A percentile compares a stretch with the other conserved stretches of the same genome.
These are phyloP conservation scores for Sarcophaga caerulescens DNA, from an alignment of 2,888 invertebrate genomes.

Conservation along the genomic window DNA sequence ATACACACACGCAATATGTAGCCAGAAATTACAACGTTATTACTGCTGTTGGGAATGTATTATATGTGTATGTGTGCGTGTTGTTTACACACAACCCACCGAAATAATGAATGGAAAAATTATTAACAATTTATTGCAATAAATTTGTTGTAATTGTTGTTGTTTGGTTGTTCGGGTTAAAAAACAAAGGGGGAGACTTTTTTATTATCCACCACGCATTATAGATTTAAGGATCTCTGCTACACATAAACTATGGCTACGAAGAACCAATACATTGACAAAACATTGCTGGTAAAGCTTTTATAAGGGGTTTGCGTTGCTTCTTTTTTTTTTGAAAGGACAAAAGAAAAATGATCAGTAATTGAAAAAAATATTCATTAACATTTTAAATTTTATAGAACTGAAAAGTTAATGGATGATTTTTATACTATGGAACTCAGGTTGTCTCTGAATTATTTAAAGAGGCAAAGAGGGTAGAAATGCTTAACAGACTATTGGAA, in stretches of 20 bases:
- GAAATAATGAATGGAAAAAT: not conserved
- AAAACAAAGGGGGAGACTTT: not conserved
- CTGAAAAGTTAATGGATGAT: no score
- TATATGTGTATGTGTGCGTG: not conserved
- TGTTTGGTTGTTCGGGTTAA: not conserved
- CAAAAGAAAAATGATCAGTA: no score
- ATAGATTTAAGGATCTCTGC: not conserved
- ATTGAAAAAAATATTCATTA: no score
- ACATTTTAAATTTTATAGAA: no score
- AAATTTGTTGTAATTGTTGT: conserved; percentile 7
- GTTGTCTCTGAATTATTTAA: no score
- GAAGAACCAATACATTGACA: not conserved
- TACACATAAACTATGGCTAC: not conserved
- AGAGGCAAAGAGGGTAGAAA: no score
- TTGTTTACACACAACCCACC: not conserved
- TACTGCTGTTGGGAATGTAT: conserved; percentile 30
- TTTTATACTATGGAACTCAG: no score
- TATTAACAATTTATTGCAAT: conserved; percentile 39
- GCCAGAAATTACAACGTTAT: not conserved
- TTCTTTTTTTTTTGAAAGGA: not conserved
- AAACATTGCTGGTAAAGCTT: not conserved
- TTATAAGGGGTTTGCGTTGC: not conserved
- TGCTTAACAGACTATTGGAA: no score
- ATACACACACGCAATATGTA: no score
- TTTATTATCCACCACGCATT: conserved; percentile 11